Percentiles rank a stretch among this genome's conserved stretches.
Conservation (phyloP, 1,140 invertebrate species). For the Pseudomyrmex sp. region DNA sequence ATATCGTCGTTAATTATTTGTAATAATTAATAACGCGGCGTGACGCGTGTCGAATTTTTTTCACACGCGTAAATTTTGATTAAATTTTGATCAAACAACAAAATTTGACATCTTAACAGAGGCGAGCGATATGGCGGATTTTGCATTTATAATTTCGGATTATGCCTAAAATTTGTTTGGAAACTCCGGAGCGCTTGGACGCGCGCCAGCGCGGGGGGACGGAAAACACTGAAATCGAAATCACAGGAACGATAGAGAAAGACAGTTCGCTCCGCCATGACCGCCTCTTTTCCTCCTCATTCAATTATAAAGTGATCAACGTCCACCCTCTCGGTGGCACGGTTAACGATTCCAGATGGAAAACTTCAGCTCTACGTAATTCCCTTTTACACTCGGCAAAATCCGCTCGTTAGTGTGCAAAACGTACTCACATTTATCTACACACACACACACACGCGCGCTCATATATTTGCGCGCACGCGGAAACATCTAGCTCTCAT, state of each 20-base stretch:
- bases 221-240: conserved; percentile 68
- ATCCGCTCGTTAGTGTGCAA: conserved; percentile 57
- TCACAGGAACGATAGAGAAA: conserved; percentile 68
- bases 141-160: too few species aligned
- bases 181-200: too few species aligned
- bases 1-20: too few species aligned
- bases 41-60: too few species aligned
- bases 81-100: too few species aligned
- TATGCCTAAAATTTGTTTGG: background rate
- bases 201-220: background rate
- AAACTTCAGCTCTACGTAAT: conserved; percentile 71
- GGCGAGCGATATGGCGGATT: too few species aligned
- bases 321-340: conserved; percentile 69
- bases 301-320: conserved; percentile 81
- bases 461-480: background rate
- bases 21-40: too few species aligned
- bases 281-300: conserved; percentile 67
- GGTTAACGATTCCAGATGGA: conserved; percentile 79
- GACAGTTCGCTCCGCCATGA: background rate
- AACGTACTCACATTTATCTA: conserved; percentile 17
- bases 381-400: conserved; percentile 53
- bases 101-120: too few species aligned
- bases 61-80: too few species aligned
- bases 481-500: conserved; percentile 12
- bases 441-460: background rate